phyloP scores from a whole-genome alignment of 2,113 vertebrate species.

The Megaceryle maxima region DNA sequence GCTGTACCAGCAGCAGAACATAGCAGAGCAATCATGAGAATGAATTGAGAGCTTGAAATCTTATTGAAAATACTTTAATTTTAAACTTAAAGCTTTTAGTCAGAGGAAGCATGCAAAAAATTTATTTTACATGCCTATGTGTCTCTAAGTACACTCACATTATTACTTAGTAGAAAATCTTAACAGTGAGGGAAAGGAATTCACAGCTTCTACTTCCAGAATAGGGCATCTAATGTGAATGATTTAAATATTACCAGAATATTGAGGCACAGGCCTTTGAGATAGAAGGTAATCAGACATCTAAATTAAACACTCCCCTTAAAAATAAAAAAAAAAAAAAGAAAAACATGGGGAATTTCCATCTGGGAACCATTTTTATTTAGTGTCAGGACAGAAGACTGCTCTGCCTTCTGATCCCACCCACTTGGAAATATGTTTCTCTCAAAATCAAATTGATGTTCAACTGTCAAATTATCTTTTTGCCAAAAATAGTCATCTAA shows the following conservation, averaged over 20 bases:
- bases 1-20: neutral
- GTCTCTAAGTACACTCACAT: neutral
- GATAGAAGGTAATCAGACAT: neutral
- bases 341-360: neutral
- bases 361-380: neutral
- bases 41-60: neutral
- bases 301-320: neutral
- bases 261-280: neutral
- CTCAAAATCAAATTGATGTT: neutral
- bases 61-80: neutral
- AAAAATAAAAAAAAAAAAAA: neutral
- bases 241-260: neutral
- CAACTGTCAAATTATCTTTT: neutral
- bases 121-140: accelerated
- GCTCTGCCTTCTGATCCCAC: neutral
- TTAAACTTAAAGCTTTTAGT: neutral
- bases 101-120: neutral
- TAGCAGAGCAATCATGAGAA: neutral
- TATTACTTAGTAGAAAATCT: neutral
- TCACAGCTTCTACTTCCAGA: neutral
- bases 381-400: neutral
- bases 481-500: neutral
- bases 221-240: neutral
- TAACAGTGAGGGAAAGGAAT: neutral
- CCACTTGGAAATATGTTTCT: neutral